Evolutionary conservation across 1,140 invertebrate species (phyloP), one percentile per base, ranked within the genome.

Genomic region (Drosophila albomicans): DNA sequence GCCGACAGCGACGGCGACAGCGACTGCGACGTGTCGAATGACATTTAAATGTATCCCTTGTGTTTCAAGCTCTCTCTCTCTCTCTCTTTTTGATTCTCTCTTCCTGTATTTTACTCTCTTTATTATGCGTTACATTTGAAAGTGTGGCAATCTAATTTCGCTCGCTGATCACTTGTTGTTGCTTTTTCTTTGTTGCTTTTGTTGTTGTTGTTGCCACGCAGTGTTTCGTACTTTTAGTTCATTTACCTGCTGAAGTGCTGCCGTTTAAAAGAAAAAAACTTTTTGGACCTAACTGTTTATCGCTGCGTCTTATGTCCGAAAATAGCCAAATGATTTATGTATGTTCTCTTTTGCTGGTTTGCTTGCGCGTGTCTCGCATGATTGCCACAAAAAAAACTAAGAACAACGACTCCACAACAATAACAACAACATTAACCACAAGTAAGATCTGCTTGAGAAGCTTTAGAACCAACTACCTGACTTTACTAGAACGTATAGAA

Each of bases 111-210:
- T 49, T 8, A 10, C 43, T 41, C 51, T 49, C 5, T 15, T 13
- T 13, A 0, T 15, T 54, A 7, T 49, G 35, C 13, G 28, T 59
- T 46, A 11, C n/a, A 46, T 61, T 70, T 64, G 84, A 87, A 88
- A 88, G 80, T 88, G 85, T 89, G 78, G 85, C 85, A 88, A 89
- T 88, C 80, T 75, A 75, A 88, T 84, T 87, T 78, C 80, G 76
- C 75, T 86, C 54, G 62, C 30, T 38, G 81, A 82, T 80, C 81
- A 71, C 61, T 79, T 28, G 45, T 10, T 57, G 38, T 49, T 25
- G 5, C 52, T 52, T 32, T 43, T 52, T 49, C 64, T 64, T 62
- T 81, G 72, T 57, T 62, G 20, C 49, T 62, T 48, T 41, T 68
- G 51, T 59, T 76, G 63, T 67, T 84, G 75, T 66, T 79, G 68